A percentile compares a stretch with the other conserved stretches of the same genome.
Evolutionary conservation across 2,888 invertebrate genomes (phyloP).

Genomic region (Abrostola triplasia): DNA sequence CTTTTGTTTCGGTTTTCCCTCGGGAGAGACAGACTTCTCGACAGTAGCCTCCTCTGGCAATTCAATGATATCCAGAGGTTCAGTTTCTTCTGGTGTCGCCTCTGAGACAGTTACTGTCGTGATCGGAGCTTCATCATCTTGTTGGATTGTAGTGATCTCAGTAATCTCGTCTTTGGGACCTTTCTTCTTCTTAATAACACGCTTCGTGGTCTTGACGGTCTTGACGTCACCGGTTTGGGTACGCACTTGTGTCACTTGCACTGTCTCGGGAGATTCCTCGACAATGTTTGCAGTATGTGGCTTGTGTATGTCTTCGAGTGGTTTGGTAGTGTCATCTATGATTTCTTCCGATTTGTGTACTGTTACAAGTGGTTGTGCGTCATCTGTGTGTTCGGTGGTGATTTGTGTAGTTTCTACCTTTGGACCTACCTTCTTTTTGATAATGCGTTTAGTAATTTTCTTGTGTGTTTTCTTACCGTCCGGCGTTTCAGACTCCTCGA

Average conservation of each 20-base stretch:
- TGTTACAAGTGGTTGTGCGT: slow-evolving; percentile 49
- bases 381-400: slow-evolving; percentile 66
- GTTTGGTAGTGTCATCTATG: slow-evolving; percentile 60
- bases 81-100: slow-evolving; percentile 53
- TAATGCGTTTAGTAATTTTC: slow-evolving; percentile 65
- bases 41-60: slow-evolving; percentile 68
- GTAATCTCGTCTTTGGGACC: slow-evolving; percentile 67
- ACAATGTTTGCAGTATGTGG: slow-evolving; percentile 61
- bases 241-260: slow-evolving; percentile 50
- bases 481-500: slow-evolving; percentile 36
- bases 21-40: slow-evolving; percentile 61
- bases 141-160: slow-evolving; percentile 78
- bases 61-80: slow-evolving; percentile 59
- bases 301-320: slow-evolving; percentile 55
- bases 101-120: slow-evolving; percentile 59
- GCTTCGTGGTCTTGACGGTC: slow-evolving; percentile 60
- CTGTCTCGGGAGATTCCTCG: slow-evolving; percentile 21
- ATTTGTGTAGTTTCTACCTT: slow-evolving; percentile 71
- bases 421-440: slow-evolving; percentile 78
- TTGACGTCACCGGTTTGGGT: slow-evolving; percentile 65
- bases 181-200: slow-evolving; percentile 70
- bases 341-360: slow-evolving; percentile 60
- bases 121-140: slow-evolving; percentile 71
- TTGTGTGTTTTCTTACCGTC: slow-evolving; percentile 43
- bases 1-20: slow-evolving; percentile 66